Base-by-base conservation (phyloP, 2,797 vertebrate genomes). In the Arnoldichthys spilopterus region DNA sequence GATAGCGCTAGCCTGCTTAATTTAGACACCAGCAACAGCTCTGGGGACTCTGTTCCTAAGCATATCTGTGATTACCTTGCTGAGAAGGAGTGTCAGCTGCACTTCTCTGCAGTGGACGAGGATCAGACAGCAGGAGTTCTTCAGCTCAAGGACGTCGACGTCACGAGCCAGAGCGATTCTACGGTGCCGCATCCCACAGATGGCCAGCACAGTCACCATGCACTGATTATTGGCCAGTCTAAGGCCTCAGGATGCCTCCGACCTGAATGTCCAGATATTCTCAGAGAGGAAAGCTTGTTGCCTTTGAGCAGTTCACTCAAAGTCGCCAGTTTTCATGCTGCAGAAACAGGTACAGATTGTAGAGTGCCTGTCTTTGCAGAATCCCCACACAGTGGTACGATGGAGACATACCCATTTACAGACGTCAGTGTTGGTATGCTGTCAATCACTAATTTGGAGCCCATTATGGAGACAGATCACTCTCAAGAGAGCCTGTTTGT, bases 381-480 rank as follows among this genome's bases (percentile, higher is more conserved):
- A 37, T 37, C 34, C 34, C 3, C 7, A 37, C 37, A 20, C 24
- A 75, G 47, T 28, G 30, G 28, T 4, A 28, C 76, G 12, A 72
- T 18, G 0, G 49, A 54, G 26, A 68, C 24, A 22, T 64, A 71
- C 12, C 16, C 66, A 24, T 78, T 72, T 58, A 61, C 59, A 58
- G 81, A 77, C 40, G 22, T 54, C 24, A 80, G 30, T 63, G 69
- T 45, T 56, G 76, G 43, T 32, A 61, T 78, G 56, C 34, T 74
- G 9, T 82, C 80, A 13, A 54, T 82, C 16, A 77, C 79, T 43
- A 79, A 76, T 67, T 76, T 83, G 32, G 79, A 86, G 40, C 82
- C 82, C 4, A 81, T 83, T 83, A 56, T 83, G 62, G 82, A 85
- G 72, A 64, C 59, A 0, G 84, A 85, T 45, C 75, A 20, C 47